Base-by-base conservation (phyloP, 1,140 invertebrate species). In the Lepidurus apus region DNA sequence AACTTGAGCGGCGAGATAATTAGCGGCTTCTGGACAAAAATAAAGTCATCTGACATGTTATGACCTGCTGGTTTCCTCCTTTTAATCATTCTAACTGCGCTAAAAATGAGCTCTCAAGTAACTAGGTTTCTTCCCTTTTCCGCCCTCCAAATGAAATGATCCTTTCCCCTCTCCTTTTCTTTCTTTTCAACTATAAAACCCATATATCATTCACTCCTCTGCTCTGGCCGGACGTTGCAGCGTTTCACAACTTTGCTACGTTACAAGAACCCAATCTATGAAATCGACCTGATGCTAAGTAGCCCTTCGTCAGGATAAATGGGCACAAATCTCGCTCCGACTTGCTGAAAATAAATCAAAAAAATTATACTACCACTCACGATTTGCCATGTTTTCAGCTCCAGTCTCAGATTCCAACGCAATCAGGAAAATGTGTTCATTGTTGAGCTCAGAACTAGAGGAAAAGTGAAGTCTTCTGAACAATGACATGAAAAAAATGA, bases 201-300 rank as follows among this genome's bases (percentile, higher is more conserved):
- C 34, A 65, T 65, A 65, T 13, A 65, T 65, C 53, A 65, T 65
- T 65, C 53, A 65, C 21, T 65, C n/a, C n/a, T n/a, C n/a, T n/a
- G n/a, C n/a, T n/a, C 53, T 21, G 47, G 1, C 45, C 17, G 7
- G 17, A 47, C 45, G 45, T 17, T 6, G 53, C 53, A 13, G 53
- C 17, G 53, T 65, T 34, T 3, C 34, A 34, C 34, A 34, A 34
- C 34, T 34, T 34, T n/a, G 13, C 6, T 65, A 65, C 53, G 34
- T 65, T 65, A 7, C 21, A 7, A 65, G 53, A 13, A 10, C 53
- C 21, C 53, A 65, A 65, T 65, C 53, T 65, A 17, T 21, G 53
- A 65, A 65, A 7, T 65, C 21, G 53, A 65, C 17, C n/a, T 65
- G 53, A 65, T 65, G 53, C 53, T 65, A 65, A 65, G 21, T 21